Conservation (phyloP, 2,113 vertebrate genomes). For the Indicator maculatus region DNA sequence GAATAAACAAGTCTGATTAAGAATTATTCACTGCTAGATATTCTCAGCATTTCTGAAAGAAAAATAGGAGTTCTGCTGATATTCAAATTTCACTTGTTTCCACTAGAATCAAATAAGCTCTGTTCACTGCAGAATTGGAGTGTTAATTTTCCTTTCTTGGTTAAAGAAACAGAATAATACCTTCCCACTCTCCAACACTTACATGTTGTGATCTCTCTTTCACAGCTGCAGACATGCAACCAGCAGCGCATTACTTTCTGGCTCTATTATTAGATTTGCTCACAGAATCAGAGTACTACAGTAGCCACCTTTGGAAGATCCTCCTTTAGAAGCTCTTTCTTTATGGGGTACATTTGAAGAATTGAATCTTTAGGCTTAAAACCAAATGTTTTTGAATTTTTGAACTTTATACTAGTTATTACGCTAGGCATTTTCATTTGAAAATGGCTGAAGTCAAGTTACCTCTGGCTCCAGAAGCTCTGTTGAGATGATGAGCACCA, state of each 20-base stretch:
- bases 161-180: conserved; percentile 23
- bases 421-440: background rate
- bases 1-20: conserved; percentile 75
- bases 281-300: background rate
- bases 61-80: conserved; percentile 15
- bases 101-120: conserved; percentile 23
- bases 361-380: background rate
- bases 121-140: background rate
- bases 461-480: background rate
- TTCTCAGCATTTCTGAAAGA: conserved; percentile 40
- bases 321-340: background rate
- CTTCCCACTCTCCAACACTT: background rate
- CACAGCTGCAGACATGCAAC: fast-evolving
- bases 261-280: background rate
- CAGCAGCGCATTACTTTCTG: background rate
- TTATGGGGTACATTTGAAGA: background rate
- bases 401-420: background rate
- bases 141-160: background rate
- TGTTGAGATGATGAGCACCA: background rate
- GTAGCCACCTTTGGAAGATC: background rate
- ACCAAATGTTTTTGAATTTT: background rate
- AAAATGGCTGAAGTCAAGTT: background rate
- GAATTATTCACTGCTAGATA: conserved; percentile 56
- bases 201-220: background rate
- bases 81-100: conserved; percentile 45